A percentile compares a stretch with the other conserved stretches of the same genome.
Conservation (phyloP, 1,140 invertebrate genomes). For the Carposina sasakii region DNA sequence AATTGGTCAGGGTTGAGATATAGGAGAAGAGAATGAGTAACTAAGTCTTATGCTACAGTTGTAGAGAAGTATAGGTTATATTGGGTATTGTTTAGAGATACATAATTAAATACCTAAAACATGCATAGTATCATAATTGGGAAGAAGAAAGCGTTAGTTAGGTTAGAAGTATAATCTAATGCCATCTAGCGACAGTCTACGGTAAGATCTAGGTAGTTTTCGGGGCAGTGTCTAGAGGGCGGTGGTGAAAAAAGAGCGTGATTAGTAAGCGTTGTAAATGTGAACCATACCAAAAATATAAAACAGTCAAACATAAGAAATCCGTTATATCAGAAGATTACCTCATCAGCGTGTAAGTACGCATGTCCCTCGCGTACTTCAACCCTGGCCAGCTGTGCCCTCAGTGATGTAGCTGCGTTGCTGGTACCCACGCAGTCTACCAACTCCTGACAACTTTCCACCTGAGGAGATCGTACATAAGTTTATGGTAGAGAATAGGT, state of each 20-base stretch:
- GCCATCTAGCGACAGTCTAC: constrained; percentile 48
- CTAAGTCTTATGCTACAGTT: no score
- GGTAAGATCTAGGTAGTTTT: constrained; percentile 30
- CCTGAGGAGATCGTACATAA: constrained; percentile 22
- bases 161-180: constrained; percentile 32
- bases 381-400: constrained; percentile 42
- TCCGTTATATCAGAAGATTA: constrained; percentile 14
- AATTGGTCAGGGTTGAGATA: constrained; percentile 27
- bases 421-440: constrained; percentile 71
- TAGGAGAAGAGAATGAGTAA: constrained; percentile 8
- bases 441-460: constrained; percentile 80
- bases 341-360: constrained; percentile 55
- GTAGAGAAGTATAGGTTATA: no score
- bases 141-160: background rate
- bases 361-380: constrained; percentile 47
- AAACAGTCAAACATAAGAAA: background rate
- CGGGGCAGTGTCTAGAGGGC: constrained; percentile 18
- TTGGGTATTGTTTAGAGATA: no score
- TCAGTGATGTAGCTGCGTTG: constrained; percentile 32
- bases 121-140: background rate
- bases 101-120: no score
- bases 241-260: constrained; percentile 11
- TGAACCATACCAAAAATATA: background rate
- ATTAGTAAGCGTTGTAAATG: background rate
- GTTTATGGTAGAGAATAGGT: background rate